Conservation (phyloP, 2,797 vertebrate species). For the Ciconia nigra region DNA sequence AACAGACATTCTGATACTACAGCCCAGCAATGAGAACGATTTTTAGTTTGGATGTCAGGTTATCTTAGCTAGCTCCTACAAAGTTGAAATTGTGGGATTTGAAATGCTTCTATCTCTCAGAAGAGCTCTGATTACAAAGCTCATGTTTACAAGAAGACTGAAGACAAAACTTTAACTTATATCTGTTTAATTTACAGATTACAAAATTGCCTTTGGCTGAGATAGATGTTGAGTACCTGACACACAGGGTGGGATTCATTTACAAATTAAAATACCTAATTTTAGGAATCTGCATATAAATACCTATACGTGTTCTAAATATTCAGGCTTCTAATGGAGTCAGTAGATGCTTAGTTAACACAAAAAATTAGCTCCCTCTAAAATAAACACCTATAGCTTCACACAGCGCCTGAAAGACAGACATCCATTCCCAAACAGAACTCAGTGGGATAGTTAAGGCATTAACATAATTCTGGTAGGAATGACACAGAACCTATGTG, state of each 20-base stretch:
- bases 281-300: neutral
- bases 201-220: neutral
- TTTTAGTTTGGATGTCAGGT: neutral
- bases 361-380: neutral
- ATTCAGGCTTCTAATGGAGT: neutral
- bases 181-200: neutral
- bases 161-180: neutral
- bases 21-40: neutral
- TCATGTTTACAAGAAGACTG: neutral
- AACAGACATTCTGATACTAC: neutral
- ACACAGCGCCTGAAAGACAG: neutral
- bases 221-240: neutral
- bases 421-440: neutral
- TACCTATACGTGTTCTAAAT: neutral
- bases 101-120: neutral
- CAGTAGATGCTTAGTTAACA: neutral
- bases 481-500: neutral
- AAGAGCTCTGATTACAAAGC: neutral
- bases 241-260: neutral
- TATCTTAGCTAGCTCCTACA: neutral
- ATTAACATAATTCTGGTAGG: neutral
- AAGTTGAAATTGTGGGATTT: neutral
- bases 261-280: neutral
- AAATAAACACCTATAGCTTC: neutral
- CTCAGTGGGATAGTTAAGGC: neutral